A percentile compares a stretch with the other conserved stretches of the same genome.
These are phyloP conservation scores for Monomorium pharaonis DNA, from an alignment of 1,140 invertebrate species.

Conservation along the genomic window DNA sequence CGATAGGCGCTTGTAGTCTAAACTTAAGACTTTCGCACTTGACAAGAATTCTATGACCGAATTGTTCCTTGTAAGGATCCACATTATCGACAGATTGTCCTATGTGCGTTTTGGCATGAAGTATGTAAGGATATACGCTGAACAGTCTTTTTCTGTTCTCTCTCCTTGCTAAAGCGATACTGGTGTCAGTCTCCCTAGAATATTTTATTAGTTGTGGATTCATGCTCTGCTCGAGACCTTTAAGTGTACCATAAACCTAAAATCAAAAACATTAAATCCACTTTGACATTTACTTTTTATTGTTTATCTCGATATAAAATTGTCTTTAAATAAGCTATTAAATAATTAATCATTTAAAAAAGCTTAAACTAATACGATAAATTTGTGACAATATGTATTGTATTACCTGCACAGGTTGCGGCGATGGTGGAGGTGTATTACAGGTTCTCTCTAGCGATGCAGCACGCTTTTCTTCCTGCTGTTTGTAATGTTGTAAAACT, in stretches of 20 bases:
- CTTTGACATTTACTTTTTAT: neutral
- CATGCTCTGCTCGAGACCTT: conserved; percentile 95
- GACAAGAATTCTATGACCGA: conserved; percentile 93
- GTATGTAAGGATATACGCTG: conserved; percentile 88
- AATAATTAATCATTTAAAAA: neutral
- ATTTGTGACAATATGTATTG: neutral
- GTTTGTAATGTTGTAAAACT: conserved; percentile 91
- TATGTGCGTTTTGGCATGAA: conserved; percentile 80
- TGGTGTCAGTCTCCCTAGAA: conserved; percentile 94
- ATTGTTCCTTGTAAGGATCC: conserved; percentile 92
- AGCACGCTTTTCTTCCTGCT: conserved; percentile 89
- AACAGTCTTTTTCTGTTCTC: conserved; percentile 91
- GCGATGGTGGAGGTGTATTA: conserved; percentile 86
- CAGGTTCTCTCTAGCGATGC: conserved; percentile 87
- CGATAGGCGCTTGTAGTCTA: conserved; percentile 92
- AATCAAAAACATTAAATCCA: neutral
- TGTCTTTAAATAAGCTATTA: neutral
- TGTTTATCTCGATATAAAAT: neutral
- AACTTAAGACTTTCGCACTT: conserved; percentile 93
- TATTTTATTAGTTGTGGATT: conserved; percentile 96
- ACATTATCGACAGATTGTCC: conserved; percentile 82
- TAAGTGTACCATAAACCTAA: conserved; percentile 89
- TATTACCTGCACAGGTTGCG: conserved; percentile 81
- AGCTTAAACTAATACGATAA: neutral
- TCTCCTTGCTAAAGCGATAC: conserved; percentile 91